Base-by-base conservation (phyloP, 1,140 invertebrate species). In the Hestina assimilis region DNA sequence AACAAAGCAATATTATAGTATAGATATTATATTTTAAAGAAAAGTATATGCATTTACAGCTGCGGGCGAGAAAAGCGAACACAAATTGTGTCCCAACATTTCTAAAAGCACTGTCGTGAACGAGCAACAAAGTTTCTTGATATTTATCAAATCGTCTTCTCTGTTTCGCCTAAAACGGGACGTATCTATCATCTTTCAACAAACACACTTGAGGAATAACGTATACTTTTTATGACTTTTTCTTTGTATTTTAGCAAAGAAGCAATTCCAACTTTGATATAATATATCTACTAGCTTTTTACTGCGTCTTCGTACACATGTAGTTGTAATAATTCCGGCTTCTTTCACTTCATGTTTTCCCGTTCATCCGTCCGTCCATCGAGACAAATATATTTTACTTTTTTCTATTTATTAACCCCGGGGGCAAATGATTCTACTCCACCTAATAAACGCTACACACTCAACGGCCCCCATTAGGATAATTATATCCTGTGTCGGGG, bases 101-200 rank as follows among this genome's bases (percentile, higher is more conserved):
- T 72, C 67, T 74, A 66, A 75, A 71, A 79, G 69, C 69, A 52
- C 54, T 62, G 59, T 59, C 57, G 64, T 46, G 60, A 66, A 69
- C 60, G 46, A 58, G 53, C 61, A 60, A 60, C 68, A 74, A 70
- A 69, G 51, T 75, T 70, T 78, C 57, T 60, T 65, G 70, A 75
- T 75, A 75, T 78, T 78, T 71, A 78, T 78, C 67, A 78, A 73
- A 78, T 73, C 66, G 63, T 63, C 66, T 66, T 68, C 65, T 73
- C 58, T 74, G 63, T 69, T 68, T 69, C 43, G 59, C 42, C 40
- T 51, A 57, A 51, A 70, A 46, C 35, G 43, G 12, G 41, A 50
- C 24, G 38, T 55, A 66, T 57, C 19, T 43, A 48, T 51, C 38
- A 53, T 62, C 38, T 61, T 62, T 51, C 47, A 55, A 55, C 45